Evolutionary conservation across 2,888 invertebrate genomes (phyloP), one percentile per base, ranked within the genome.

Genomic region (Allacma fusca): DNA sequence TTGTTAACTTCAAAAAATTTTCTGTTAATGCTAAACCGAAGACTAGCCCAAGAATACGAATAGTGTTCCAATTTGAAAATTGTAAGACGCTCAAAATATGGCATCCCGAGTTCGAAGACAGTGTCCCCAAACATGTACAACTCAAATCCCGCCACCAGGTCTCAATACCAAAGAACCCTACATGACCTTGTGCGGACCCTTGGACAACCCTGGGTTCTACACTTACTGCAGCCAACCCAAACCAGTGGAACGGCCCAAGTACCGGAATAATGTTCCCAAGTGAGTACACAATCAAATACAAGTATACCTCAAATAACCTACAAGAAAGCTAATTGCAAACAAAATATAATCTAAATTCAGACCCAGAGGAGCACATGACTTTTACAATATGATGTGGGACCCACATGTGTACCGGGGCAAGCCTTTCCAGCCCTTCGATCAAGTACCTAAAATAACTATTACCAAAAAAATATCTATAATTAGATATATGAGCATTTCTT

Each of bases 311-410:
- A n/a, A n/a, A n/a, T n/a, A n/a, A n/a, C n/a, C n/a, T n/a, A n/a
- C n/a, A n/a, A n/a, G n/a, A n/a, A n/a, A n/a, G n/a, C n/a, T n/a
- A n/a, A 23, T 26, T 40, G 7, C 40, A 13, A 9, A 40, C 40
- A 40, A 40, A 40, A 9, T 40, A 40, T 40, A 40, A 9, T 9
- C 5, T 40, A 65, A 50, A 21, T 72, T 40, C 44, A 79, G 79
- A 5, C 79, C 77, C 13, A 26, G 77, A 5, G 79, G 77, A 1
- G 71, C 68, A 23, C 77, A 75, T 44, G 77, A 77, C 40, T 79
- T 74, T 57, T 77, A 77, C 75, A 79, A 79, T 70, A 19, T 79
- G 5, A 79, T 79, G 79, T 79, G 79, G 79, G 79, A 79, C 50
- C 79, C 79, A 65, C 79, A 72, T 62, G 71, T 79, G 24, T 77